Conservation (phyloP, 2,113 vertebrate species). For the Coregonus clupeaformis region DNA sequence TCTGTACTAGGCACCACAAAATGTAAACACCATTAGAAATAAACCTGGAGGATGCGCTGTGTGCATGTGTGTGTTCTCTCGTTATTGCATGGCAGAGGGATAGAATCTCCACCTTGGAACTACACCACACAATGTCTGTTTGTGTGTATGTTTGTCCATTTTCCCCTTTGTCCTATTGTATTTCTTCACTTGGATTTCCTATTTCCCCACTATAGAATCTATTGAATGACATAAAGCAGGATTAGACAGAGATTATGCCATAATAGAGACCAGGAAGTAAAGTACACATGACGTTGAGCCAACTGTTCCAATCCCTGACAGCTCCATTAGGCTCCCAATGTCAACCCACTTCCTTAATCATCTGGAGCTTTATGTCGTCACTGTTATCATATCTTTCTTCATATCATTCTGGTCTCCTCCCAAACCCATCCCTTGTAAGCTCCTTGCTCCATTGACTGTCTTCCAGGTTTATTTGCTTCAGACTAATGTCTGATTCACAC, state of each 20-base stretch:
- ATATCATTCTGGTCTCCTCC: conserved; percentile 57
- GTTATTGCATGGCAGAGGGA: conserved; percentile 58
- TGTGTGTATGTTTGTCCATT: background rate
- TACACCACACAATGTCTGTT: conserved; percentile 12
- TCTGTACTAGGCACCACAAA: conserved; percentile 96
- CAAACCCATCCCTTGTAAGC: background rate
- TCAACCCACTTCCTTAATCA: background rate
- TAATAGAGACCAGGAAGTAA: background rate
- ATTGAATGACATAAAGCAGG: background rate
- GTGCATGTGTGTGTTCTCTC: background rate
- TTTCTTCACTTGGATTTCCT: background rate
- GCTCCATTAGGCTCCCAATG: background rate
- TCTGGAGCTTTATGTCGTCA: background rate
- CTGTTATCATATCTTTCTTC: background rate
- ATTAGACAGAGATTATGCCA: conserved; percentile 16
- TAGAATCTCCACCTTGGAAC: conserved; percentile 32
- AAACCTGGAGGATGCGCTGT: conserved; percentile 82
- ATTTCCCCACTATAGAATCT: background rate
- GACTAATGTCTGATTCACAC: conserved; percentile 51
- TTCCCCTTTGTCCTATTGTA: background rate
- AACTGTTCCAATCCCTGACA: conserved; percentile 21
- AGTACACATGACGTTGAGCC: conserved; percentile 22
- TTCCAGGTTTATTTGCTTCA: conserved; percentile 87
- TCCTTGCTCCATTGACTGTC: conserved; percentile 61
- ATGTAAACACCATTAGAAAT: conserved; percentile 92